These are phyloP conservation scores for Drosophila littoralis DNA, from an alignment of 1,140 invertebrate species.

Conservation along the genomic window DNA sequence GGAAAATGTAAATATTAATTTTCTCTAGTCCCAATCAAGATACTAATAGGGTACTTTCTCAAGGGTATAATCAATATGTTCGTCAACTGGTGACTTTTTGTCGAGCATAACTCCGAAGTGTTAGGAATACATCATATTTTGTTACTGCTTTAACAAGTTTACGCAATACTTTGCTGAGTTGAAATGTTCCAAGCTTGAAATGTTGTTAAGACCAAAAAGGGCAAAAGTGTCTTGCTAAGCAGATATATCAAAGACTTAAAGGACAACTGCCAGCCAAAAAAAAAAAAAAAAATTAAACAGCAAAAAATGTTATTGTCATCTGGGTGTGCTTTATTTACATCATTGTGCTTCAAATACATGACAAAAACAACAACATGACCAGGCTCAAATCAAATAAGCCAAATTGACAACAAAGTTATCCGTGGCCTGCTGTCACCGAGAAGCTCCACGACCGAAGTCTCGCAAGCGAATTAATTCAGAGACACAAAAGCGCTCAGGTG, in stretches of 20 bases:
- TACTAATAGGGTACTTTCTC: no score
- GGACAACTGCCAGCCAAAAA: constrained; percentile 26
- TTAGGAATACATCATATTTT: no score
- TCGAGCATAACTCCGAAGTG: no score
- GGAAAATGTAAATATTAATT: no score
- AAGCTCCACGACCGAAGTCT: constrained; percentile 23
- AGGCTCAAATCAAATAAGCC: constrained; percentile 71
- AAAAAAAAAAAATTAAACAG: constrained; percentile 59
- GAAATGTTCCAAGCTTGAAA: not conserved
- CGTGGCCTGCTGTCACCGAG: constrained; percentile 28
- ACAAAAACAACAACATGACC: constrained; percentile 39
- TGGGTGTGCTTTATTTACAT: constrained; percentile 23
- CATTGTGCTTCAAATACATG: constrained; percentile 56
- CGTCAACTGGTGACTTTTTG: no score
- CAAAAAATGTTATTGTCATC: constrained; percentile 48
- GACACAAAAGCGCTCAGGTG: constrained; percentile 51
- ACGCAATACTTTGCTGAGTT: no score
- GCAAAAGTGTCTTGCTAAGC: not conserved
- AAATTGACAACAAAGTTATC: constrained; percentile 69
- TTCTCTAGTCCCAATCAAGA: no score
- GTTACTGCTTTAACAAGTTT: no score
- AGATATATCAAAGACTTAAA: constrained; percentile 12
- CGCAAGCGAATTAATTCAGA: constrained; percentile 72
- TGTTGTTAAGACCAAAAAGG: not conserved
- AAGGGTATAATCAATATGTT: no score